Evolutionary conservation across 2,888 invertebrate species (phyloP).

Genomic region (Chironomus tentans): DNA sequence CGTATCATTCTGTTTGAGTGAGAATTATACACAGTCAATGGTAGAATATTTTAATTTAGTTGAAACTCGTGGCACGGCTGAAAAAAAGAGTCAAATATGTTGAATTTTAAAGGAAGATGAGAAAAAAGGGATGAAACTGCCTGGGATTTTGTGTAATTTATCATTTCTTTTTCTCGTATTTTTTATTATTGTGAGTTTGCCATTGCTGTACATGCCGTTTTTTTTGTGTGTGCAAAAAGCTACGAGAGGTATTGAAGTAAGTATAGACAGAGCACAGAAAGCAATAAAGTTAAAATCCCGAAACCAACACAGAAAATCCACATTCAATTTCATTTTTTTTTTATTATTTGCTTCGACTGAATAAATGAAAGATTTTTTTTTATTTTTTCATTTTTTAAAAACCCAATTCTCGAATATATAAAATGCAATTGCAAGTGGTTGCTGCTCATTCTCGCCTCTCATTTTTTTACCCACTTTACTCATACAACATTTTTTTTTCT

Average conservation of each 20-base stretch:
- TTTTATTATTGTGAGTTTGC: not conserved
- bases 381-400: not conserved
- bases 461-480: not conserved
- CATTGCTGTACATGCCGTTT: not conserved
- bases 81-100: not conserved
- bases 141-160: conserved; percentile 17
- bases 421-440: conserved; percentile 1
- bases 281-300: not conserved
- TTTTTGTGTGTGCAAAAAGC: not conserved
- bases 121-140: conserved; percentile 18
- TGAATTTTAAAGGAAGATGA: not conserved
- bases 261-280: not conserved
- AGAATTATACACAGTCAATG: no score
- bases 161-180: not conserved
- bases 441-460: not conserved
- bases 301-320: not conserved
- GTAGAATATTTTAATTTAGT: not conserved
- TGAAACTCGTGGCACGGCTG: not conserved
- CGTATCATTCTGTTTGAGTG: no score
- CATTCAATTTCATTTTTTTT: not conserved
- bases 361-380: not conserved
- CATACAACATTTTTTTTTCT: no score
- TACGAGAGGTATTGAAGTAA: not conserved
- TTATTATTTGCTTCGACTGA: not conserved
- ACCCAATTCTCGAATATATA: not conserved